Evolutionary conservation across 2,888 invertebrate genomes (phyloP), one percentile per base, ranked within the genome.

Genomic region (Hirtodrosophila histrioides): DNA sequence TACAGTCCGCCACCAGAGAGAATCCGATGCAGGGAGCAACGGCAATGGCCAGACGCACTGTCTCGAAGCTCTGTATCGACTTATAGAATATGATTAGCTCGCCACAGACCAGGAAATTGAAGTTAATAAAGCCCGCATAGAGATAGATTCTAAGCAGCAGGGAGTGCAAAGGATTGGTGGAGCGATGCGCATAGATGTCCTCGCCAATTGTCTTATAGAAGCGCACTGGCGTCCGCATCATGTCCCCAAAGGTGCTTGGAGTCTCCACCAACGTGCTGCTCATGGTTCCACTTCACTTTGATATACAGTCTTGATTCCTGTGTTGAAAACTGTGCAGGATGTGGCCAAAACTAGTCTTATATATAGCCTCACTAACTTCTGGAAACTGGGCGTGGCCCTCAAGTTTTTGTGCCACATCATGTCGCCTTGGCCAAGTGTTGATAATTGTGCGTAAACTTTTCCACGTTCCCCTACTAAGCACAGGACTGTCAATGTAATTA

Each of bases 1-100:
- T 91, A 3, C 81, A 87, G 35, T 88, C 79, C 0, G 88, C 58
- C 12, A 91, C 84, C 35, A 90, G 45, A 0, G 86, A 85, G 55
- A 89, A 89, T 2, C 88, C 90, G 57, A 91, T 79, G 45, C 88
- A 90, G 0, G 91, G 89, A 3, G 89, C 90, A 8, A 90, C 81
- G 0, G 89, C 90, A 31, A 90, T 89, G 12, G 88, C 86, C 70
- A 84, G 54, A 7, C 83, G 76, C 29, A 90, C 62, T 3, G 88
- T 83, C 9, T 76, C 83, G 29, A 67, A 78, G 31, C 79, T 66
- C 61, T 78, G 84, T 3, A 91, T 29, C 0, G 88, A 78, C 0
- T 78, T 73, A 43, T 78, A 63, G 33, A 91, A 85, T 44, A 79
- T 88, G 0, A 89, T 53, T 6, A 87, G 31, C 53, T 91, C 89